These are phyloP conservation scores for Takifugu rubripes DNA, from an alignment of 2,797 vertebrate species.

Conservation along the genomic window DNA sequence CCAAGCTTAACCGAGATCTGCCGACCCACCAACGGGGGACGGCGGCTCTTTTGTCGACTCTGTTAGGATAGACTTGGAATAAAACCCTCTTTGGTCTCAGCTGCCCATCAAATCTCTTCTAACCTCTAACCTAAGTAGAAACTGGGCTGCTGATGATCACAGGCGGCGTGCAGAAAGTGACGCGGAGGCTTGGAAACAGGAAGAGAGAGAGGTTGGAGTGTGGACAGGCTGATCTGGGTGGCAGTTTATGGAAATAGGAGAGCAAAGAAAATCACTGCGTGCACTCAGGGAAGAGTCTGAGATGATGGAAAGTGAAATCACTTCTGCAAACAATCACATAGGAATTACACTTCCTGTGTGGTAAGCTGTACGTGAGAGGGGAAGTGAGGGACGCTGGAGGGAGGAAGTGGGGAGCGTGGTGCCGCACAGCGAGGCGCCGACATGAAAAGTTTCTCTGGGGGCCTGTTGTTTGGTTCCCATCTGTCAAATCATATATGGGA, in stretches of 20 bases:
- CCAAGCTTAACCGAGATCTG: no score
- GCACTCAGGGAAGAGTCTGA: constrained; percentile 14
- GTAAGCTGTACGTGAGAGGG: constrained; percentile 21
- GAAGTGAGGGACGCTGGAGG: background rate
- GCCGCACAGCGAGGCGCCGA: constrained; percentile 26
- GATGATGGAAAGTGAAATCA: constrained; percentile 37
- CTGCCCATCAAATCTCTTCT: no score
- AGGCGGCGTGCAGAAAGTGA: no score
- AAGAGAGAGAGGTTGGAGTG: constrained; percentile 20
- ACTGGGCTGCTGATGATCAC: no score
- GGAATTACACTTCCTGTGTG: constrained; percentile 21
- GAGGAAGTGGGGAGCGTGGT: constrained; percentile 5
- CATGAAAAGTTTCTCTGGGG: constrained; percentile 37
- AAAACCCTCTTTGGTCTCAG: no score
- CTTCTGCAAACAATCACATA: constrained; percentile 27
- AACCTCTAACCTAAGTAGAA: no score
- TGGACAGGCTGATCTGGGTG: constrained; percentile 31
- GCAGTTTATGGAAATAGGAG: constrained; percentile 9
- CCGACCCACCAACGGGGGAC: no score
- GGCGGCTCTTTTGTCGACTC: no score
- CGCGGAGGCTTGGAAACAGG: constrained; percentile 33
- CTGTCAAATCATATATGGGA: constrained; percentile 52
- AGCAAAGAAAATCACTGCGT: background rate
- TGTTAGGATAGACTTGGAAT: no score
- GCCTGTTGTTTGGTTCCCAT: constrained; percentile 63